Evolutionary conservation across 2,797 vertebrate species (phyloP).

Genomic region (Spinibarbus caldwelli): DNA sequence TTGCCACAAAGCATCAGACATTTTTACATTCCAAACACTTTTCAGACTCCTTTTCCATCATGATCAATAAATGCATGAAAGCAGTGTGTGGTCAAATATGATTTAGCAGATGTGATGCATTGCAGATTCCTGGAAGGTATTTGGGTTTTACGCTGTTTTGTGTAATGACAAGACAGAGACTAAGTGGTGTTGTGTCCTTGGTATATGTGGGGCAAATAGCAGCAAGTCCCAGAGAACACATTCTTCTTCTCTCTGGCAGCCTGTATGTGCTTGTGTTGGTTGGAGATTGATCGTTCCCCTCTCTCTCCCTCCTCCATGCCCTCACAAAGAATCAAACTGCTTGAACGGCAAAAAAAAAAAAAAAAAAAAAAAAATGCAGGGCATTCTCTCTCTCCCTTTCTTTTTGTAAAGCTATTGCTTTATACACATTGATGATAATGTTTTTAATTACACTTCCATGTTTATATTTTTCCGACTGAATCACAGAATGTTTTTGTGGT

Average conservation of each 20-base stretch:
- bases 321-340: slow-evolving; percentile 33
- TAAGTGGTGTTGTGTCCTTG: slow-evolving; percentile 20
- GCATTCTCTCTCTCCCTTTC: background rate
- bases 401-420: background rate
- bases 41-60: background rate
- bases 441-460: slow-evolving; percentile 11
- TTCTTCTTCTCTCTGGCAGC: slow-evolving; percentile 26
- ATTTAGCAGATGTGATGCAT: background rate
- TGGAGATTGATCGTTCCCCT: slow-evolving; percentile 30
- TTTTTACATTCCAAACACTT: background rate
- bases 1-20: background rate
- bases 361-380: background rate
- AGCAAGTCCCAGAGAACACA: slow-evolving; percentile 7
- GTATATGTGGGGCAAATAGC: background rate
- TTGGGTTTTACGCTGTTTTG: slow-evolving; percentile 1
- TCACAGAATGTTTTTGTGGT: slow-evolving; percentile 36
- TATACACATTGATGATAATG: slow-evolving; percentile 13
- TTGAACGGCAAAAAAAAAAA: background rate
- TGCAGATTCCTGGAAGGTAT: background rate
- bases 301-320: background rate
- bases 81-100: background rate
- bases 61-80: background rate
- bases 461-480: slow-evolving; percentile 35
- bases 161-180: background rate
- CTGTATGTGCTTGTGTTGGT: slow-evolving; percentile 17